Conservation (phyloP, 2,113 vertebrate genomes). For the Lota lota region DNA sequence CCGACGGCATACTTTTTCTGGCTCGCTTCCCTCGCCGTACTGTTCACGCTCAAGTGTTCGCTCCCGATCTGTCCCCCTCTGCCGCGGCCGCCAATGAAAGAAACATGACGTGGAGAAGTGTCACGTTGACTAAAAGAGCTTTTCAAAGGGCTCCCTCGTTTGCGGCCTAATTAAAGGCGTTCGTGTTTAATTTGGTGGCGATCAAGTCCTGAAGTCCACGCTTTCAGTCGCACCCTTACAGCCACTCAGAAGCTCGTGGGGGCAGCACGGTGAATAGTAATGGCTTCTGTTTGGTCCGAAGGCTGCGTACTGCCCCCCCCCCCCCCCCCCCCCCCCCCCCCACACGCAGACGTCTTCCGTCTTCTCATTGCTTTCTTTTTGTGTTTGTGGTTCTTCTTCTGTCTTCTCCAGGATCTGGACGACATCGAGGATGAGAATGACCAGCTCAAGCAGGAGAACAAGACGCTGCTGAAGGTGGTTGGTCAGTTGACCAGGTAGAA, state of each 20-base stretch:
- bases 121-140: slow-evolving; percentile 40
- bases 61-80: slow-evolving; percentile 4
- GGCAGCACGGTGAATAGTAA: slow-evolving; percentile 23
- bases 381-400: too few relatives aligned
- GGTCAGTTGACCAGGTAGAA: slow-evolving; percentile 98
- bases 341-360: neutral
- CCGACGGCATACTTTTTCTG: too few relatives aligned
- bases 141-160: slow-evolving; percentile 43
- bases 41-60: slow-evolving; percentile 4
- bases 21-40: neutral
- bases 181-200: slow-evolving; percentile 59
- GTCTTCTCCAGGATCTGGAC: slow-evolving; percentile 84
- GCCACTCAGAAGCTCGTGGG: neutral
- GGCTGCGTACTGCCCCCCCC: neutral
- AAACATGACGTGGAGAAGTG: slow-evolving; percentile 48
- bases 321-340: neutral
- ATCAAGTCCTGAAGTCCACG: slow-evolving; percentile 13
- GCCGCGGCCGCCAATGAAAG: slow-evolving; percentile 31
- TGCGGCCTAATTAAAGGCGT: slow-evolving; percentile 56
- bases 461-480: slow-evolving; percentile 98
- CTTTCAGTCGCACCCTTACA: slow-evolving; percentile 13
- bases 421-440: slow-evolving; percentile 98
- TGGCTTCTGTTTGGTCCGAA: neutral
- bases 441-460: slow-evolving; percentile 98
- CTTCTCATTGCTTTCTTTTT: too few relatives aligned